Conservation (phyloP, 2,113 vertebrate species). For the Trematomus loennbergii region DNA sequence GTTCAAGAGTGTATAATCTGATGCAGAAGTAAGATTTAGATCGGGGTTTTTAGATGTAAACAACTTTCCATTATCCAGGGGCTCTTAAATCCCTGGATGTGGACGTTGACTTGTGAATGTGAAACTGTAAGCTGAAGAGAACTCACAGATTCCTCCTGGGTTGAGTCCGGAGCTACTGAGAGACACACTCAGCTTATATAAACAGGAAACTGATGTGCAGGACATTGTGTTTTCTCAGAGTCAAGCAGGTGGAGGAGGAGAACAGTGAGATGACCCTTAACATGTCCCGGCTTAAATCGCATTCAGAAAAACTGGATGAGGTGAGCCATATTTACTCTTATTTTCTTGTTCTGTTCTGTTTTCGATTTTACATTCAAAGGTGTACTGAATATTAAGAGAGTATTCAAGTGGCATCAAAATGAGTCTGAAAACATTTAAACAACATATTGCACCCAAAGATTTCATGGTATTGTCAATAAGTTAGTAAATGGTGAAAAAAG, state of each 20-base stretch:
- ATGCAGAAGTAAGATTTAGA: background rate
- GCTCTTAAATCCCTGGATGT: too few relatives aligned
- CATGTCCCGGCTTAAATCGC: constrained; percentile 89
- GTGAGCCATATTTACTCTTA: constrained; percentile 74
- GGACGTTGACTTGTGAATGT: background rate
- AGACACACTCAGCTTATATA: background rate
- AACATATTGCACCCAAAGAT: background rate
- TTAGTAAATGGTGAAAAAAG: too few relatives aligned
- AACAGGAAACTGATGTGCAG: constrained; percentile 10
- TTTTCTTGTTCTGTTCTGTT: background rate
- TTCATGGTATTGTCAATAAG: background rate
- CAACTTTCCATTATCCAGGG: too few relatives aligned
- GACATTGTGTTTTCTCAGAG: constrained; percentile 77
- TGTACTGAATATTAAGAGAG: too few relatives aligned
- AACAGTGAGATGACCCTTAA: constrained; percentile 86
- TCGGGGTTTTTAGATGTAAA: too few relatives aligned
- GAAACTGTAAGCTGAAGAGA: constrained; percentile 9
- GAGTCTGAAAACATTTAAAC: too few relatives aligned
- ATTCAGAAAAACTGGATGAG: constrained; percentile 95
- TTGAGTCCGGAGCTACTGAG: background rate
- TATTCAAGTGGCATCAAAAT: background rate
- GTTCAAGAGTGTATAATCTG: background rate
- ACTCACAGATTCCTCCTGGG: constrained; percentile 14
- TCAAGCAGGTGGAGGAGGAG: constrained; percentile 94
- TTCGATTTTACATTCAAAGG: background rate